Base-by-base conservation (phyloP, 2,888 invertebrate genomes). In the Morpho achilles region DNA sequence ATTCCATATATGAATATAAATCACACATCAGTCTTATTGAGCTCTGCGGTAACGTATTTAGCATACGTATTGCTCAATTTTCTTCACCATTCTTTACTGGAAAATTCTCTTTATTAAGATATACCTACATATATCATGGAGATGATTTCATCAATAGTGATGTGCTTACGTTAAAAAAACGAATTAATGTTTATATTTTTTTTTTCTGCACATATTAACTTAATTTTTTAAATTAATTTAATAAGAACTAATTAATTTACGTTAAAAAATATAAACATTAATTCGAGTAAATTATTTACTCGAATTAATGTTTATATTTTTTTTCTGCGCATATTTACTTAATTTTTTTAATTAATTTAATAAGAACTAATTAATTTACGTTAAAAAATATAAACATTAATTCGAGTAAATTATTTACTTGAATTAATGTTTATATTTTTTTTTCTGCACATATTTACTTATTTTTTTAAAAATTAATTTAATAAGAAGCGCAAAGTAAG, bases 381-480 rank as follows among this genome's bases (percentile, higher is more conserved):
- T 23, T 2, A 23, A 3, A 23, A 23, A n/a, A n/a, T n/a, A n/a
- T n/a, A n/a, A n/a, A n/a, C n/a, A n/a, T n/a, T n/a, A n/a, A n/a
- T n/a, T n/a, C n/a, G n/a, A n/a, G n/a, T n/a, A n/a, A n/a, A n/a
- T n/a, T n/a, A n/a, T 23, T 23, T 23, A 23, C 23, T 23, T 4
- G 23, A 23, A 23, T 23, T 23, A 23, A 23, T 23, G 23, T 23
- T 23, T 3, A 3, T 23, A 23, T n/a, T n/a, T n/a, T n/a, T n/a
- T n/a, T n/a, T 23, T 23, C 23, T 2, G 23, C 23, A 23, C 23
- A 23, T 4, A n/a, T n/a, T n/a, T n/a, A 70, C 75, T 71, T 79
- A 80, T 78, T 82, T 77, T 67, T 70, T 82, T n/a, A 77, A 83
- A n/a, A n/a, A n/a, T 85, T 85, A 82, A 84, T 82, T 62, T 72